Base-by-base conservation (phyloP, 1,140 invertebrate species). In the Andricus grossulariae region DNA sequence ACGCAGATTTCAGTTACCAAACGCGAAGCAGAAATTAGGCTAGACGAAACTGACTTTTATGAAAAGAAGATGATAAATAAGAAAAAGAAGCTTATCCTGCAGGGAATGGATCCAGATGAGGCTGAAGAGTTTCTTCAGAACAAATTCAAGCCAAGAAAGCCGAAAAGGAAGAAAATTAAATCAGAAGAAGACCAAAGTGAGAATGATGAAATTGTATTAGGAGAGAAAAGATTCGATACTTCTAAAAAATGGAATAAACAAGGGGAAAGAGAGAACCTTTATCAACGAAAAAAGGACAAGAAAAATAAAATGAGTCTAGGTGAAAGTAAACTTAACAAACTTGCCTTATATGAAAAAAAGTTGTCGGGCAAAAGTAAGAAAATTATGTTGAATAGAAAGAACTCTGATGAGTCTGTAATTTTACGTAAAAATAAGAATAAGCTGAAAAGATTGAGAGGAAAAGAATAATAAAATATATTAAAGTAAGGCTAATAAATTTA, bases 41-140 rank as follows among this genome's bases (percentile, higher is more conserved):
- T 99, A 25, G 97, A 99, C 86, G 96, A 98, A 88, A 94, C 95
- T 80, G 96, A 99, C 87, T 98, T 98, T 90, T 97, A 97, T 87
- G 96, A 98, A 88, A 94, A 96, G 76, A 96, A 95, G 83, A 92
- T 94, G 80, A 97, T 97, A 72, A 97, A 99, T 92, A 96, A 97
- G 84, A 92, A 95, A 76, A 99, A 99, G 88, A 94, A 97, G 73
- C 93, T 97, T 89, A 95, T 98, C 76, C 87, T 97, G 82, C 95
- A 97, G 84, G 97, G 97, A 45, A 94, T 95, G 80, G 94, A 96
- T 91, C 95, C 95, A 0, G 96, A 97, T 72, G 92, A 95, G 87
- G 94, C 96, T 87, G 95, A 90, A 32, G 83, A 86, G 82, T 83
- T 89, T 50, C 39, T 89, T 13, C 76, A 80, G 76, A 84, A 82